Percentiles rank a stretch among this genome's conserved stretches.
These are phyloP conservation scores for Ypsolopha sequella DNA, from an alignment of 2,888 invertebrate genomes.

Conservation along the genomic window DNA sequence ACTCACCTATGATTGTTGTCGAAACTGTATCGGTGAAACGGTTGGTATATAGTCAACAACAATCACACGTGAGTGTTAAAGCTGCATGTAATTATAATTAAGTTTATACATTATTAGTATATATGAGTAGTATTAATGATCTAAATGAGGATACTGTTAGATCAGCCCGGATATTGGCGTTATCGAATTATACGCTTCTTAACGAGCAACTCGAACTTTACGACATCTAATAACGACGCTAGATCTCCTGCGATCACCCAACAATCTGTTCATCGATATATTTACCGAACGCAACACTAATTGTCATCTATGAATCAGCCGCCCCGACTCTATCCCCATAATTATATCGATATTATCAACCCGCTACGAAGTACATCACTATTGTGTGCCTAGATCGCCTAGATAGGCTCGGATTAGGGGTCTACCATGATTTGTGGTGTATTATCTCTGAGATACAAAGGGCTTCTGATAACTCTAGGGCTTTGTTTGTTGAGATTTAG, in stretches of 20 bases:
- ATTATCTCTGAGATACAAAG: neutral
- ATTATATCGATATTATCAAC: constrained; percentile 24
- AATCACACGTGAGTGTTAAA: too few relatives aligned
- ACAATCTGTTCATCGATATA: constrained; percentile 1
- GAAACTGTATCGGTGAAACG: too few relatives aligned
- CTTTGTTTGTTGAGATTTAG: too few relatives aligned
- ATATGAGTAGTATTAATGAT: too few relatives aligned
- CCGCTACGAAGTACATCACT: constrained; percentile 13
- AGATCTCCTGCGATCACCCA: neutral
- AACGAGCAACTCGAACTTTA: neutral
- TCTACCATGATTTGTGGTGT: constrained; percentile 1
- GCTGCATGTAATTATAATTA: too few relatives aligned
- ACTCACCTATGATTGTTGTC: too few relatives aligned
- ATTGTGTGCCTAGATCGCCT: constrained; percentile 13
- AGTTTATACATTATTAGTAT: too few relatives aligned
- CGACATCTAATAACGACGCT: neutral
- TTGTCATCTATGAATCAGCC: constrained; percentile 10
- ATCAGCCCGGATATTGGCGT: too few relatives aligned
- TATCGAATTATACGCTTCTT: too few relatives aligned
- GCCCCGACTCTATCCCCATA: constrained; percentile 11
- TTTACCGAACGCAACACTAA: constrained; percentile 13
- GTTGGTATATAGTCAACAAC: too few relatives aligned
- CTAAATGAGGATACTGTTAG: too few relatives aligned
- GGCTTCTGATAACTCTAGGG: neutral
- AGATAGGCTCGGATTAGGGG: constrained; percentile 1